A percentile compares a stretch with the other conserved stretches of the same genome.
These are phyloP conservation scores for Crambe crambe DNA, from an alignment of 37 sponge, comb jelly and placozoan genomes.

Conservation along the genomic window DNA sequence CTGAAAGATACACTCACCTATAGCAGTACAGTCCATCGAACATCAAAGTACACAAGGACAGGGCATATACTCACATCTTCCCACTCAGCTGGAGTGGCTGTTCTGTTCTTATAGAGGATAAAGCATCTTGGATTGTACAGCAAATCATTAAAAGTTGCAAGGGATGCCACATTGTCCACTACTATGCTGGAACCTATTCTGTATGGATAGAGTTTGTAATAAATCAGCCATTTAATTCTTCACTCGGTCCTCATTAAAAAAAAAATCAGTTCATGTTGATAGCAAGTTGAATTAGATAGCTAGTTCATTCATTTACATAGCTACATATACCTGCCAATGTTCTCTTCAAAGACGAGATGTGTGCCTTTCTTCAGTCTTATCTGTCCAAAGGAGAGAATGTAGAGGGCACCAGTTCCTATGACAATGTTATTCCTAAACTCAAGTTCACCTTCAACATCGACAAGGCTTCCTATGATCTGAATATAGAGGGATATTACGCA, in stretches of 20 bases:
- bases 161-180: conserved; percentile 2
- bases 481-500: background rate
- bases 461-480: conserved; percentile 42
- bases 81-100: conserved; percentile 47
- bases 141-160: conserved; percentile 14
- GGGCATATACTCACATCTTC: conserved; percentile 27
- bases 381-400: conserved; percentile 49
- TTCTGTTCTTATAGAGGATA: conserved; percentile 33
- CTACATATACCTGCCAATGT: conserved; percentile 38
- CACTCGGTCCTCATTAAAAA: no score
- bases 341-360: conserved; percentile 25
- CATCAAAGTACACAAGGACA: background rate
- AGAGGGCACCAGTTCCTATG: conserved; percentile 26
- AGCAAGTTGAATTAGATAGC: no score
- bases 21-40: background rate
- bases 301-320: no score
- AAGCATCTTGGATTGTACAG: conserved; percentile 45
- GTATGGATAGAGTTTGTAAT: background rate
- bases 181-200: conserved; percentile 54
- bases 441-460: conserved; percentile 21
- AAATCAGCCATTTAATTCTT: no score
- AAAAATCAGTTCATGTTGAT: no score
- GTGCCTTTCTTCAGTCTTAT: background rate
- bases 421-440: conserved; percentile 13
- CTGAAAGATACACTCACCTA: conserved; percentile 37